Evolutionary conservation across 2,888 invertebrate genomes (phyloP).

Genomic region (Rhamphomyia laevipes): DNA sequence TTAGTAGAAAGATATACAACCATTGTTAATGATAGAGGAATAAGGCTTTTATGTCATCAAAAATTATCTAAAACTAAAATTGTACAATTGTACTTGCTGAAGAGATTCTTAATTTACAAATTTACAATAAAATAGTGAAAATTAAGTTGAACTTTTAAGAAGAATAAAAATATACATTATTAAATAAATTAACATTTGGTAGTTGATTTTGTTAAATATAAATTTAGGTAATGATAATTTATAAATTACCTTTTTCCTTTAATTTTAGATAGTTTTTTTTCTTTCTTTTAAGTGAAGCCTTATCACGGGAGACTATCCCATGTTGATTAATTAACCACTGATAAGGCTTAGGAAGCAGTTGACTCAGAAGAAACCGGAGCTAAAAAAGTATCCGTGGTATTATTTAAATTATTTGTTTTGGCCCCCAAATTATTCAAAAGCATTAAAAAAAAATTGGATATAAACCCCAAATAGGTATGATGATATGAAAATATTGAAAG

Average conservation of each 20-base stretch:
- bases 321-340: no score
- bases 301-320: no score
- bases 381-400: slow-evolving; percentile 2
- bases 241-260: no score
- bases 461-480: neutral
- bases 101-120: slow-evolving; percentile 14
- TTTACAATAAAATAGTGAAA: slow-evolving; percentile 12
- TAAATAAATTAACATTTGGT: no score
- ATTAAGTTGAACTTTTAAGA: neutral
- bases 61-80: slow-evolving; percentile 9
- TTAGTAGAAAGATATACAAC: slow-evolving; percentile 9
- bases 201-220: no score
- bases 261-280: neutral
- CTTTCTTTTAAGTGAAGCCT: no score
- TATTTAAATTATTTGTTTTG: neutral
- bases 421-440: neutral
- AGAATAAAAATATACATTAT: no score
- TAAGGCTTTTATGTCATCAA: slow-evolving; percentile 15
- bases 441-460: neutral
- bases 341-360: no score
- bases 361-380: neutral
- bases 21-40: slow-evolving; percentile 16
- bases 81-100: slow-evolving; percentile 16
- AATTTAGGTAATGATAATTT: no score
- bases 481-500: neutral